Base-by-base conservation (phyloP, 2,113 vertebrate genomes). In the Forbesichthys agassizii region DNA sequence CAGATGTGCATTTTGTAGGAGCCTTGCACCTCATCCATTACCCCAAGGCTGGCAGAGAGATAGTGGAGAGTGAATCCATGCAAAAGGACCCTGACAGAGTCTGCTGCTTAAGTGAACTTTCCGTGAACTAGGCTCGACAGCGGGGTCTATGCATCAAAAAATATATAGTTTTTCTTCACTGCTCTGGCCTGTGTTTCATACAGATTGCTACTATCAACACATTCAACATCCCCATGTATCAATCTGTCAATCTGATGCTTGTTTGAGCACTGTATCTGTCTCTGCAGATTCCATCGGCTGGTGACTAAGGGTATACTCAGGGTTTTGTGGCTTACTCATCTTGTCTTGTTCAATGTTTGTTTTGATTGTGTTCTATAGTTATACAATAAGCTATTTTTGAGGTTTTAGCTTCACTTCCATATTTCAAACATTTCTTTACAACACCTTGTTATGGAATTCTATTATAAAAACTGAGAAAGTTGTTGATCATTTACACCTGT, bases 1-100 rank as follows among this genome's bases (percentile, higher is more conserved):
- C 93, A 92, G 93, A 91, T 91, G 91, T 91, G 87, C 89, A 85
- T 90, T 94, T 93, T 94, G 90, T 91, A 93, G 89, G 86, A 91
- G 75, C 71, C 80, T 64, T 90, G 85, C 78, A 87, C 87, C 91
- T 93, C 89, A 92, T 94, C 93, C 91, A 90, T 94, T 95, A 92
- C 89, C 83, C 85, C 68, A 60, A 68, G 88, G 86, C 91, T 92
- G 89, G 85, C 80, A 90, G 86, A 11, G 68, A 93, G 90, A 86
- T 84, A 84, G 88, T 71, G 85, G 85, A 91, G 85, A 92, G 88
- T 82, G 89, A 93, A 91, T 89, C 89, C 89, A 74, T 92, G 85
- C 84, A 93, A 90, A 88, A 86, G 91, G 84, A 82, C 76, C 84
- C 80, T 82, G 90, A 90, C 91, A 89, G 90, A 93, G 81, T 87